Base-by-base conservation (phyloP, 2,797 vertebrate genomes). In the Phrynocephalus vlangalii region DNA sequence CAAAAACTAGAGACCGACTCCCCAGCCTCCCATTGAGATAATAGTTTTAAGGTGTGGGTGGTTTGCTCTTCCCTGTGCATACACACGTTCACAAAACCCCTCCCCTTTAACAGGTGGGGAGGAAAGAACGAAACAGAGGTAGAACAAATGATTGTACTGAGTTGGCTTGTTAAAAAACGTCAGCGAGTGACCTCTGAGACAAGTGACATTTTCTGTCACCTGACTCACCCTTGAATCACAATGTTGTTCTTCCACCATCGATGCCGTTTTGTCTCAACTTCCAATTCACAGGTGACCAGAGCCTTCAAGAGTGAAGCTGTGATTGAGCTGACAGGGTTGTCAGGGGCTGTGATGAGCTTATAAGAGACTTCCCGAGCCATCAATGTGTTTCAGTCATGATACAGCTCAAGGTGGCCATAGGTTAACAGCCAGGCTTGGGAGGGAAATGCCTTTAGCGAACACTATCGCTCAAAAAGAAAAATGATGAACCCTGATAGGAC, bases 181-280 rank as follows among this genome's bases (percentile, higher is more conserved):
- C 71, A 84, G 80, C 82, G 80, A 26, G 8, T 88, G 85, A 81
- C 88, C 73, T 0, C 6, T 85, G 83, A 80, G 90, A 83, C 76
- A 83, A 92, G 75, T 93, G 91, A 91, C 81, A 83, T 95, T 94
- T 94, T 56, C 89, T 30, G 15, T 91, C 91, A 94, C 92, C 87
- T 56, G 28, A 89, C 94, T 84, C 90, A 87, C 75, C 92, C 80
- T 3, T 79, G 91, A 94, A 90, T 88, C 50, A 90, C 90, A 91
- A 87, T 87, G 89, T 89, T 67, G 84, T 93, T 91, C 93, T 92
- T 92, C 50, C 67, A 87, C 83, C 87, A 94, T 93, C 92, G 33
- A 87, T 94, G 92, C 87, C 87, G 86, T 89, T 93, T 93, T 93
- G 90, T 92, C 90, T 95, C 92, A 18, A 73, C 93, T 94, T 94